A percentile compares a stretch with the other conserved stretches of the same genome.
These are phyloP conservation scores for Pseudotriccus pelzelni DNA, from an alignment of 2,797 vertebrate genomes.

Conservation along the genomic window DNA sequence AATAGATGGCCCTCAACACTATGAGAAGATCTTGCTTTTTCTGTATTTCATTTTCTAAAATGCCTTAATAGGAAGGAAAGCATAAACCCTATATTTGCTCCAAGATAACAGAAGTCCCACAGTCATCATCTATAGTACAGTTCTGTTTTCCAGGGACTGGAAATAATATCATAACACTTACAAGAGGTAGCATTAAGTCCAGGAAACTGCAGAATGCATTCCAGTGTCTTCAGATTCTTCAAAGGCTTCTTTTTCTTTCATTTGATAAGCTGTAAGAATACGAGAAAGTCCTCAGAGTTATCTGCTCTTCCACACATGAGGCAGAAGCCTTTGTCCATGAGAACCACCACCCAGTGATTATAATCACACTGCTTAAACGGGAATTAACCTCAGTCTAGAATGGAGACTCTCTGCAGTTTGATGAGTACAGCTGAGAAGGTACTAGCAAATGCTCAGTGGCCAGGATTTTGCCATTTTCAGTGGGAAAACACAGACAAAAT, in stretches of 20 bases:
- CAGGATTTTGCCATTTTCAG: background rate
- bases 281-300: background rate
- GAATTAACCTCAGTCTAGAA: accelerated
- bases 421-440: background rate
- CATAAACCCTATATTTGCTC: background rate
- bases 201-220: background rate
- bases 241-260: background rate
- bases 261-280: background rate
- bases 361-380: accelerated
- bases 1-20: background rate
- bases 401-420: background rate
- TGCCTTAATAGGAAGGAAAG: background rate
- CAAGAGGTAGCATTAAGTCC: background rate
- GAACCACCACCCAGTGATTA: background rate
- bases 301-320: background rate
- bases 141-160: background rate
- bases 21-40: background rate
- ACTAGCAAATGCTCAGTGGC: background rate
- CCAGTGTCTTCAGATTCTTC: background rate
- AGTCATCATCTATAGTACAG: background rate
- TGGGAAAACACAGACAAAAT: background rate
- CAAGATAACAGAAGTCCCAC: background rate
- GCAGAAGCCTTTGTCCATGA: accelerated
- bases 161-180: background rate
- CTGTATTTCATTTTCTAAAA: background rate